Percentiles rank a stretch among this genome's conserved stretches.
phyloP scores from a whole-genome alignment of 2,113 vertebrate genomes.

The Cichladusa arquata region DNA sequence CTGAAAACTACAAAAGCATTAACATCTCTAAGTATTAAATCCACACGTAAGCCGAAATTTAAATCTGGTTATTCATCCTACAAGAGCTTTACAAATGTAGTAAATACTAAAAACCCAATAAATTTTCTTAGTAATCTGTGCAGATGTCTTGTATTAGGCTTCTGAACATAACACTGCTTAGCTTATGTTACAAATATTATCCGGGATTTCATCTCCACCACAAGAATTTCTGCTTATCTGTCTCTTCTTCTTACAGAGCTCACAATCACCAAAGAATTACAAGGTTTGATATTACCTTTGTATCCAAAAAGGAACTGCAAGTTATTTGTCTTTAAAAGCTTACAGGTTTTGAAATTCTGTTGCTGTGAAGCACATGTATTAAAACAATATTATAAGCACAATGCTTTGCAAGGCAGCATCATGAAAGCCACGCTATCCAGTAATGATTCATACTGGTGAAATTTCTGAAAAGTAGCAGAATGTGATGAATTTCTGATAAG shows the following conservation, averaged over 20 bases:
- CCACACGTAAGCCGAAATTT: neutral
- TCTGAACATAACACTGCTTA: neutral
- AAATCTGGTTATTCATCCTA: neutral
- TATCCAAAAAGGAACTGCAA: neutral
- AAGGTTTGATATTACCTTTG: neutral
- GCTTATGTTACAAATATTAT: neutral
- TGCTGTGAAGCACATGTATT: neutral
- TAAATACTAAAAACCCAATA: slow-evolving; percentile 49
- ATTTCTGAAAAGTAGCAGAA: neutral
- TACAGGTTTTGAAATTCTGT: neutral
- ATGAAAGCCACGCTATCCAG: neutral
- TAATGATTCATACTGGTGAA: neutral
- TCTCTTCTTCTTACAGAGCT: slow-evolving; percentile 3
- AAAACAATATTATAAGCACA: neutral
- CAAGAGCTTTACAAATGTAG: slow-evolving; percentile 10
- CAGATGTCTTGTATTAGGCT: slow-evolving; percentile 48
- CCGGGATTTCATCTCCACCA: neutral
- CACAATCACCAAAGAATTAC: slow-evolving; percentile 22
- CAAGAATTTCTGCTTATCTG: slow-evolving; percentile 1
- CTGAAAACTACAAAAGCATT: neutral
- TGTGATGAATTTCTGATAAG: neutral
- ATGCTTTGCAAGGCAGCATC: neutral
- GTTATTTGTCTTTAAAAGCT: neutral
- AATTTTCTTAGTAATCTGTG: slow-evolving; percentile 25
- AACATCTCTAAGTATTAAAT: neutral